These are phyloP conservation scores for Planococcus citri DNA, from an alignment of 1,140 invertebrate species.

Conservation along the genomic window DNA sequence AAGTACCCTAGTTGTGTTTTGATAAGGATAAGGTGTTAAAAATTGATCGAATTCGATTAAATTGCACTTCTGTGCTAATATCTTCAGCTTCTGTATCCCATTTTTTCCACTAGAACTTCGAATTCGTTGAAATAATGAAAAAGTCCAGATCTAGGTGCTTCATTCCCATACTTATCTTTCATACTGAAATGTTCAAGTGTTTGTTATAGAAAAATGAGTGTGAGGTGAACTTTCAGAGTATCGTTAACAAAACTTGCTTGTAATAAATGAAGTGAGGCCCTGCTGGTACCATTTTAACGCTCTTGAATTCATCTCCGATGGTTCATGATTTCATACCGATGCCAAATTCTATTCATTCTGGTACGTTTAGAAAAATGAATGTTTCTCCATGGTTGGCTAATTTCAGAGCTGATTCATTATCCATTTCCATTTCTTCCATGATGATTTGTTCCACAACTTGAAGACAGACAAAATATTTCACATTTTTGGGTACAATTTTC, in stretches of 20 bases:
- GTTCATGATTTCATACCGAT: slow-evolving; percentile 91
- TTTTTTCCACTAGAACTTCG: slow-evolving; percentile 72
- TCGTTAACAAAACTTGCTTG: slow-evolving; percentile 40
- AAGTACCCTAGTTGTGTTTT: slow-evolving; percentile 51
- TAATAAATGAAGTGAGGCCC: slow-evolving; percentile 92
- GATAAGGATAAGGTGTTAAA: slow-evolving; percentile 85
- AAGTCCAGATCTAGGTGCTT: slow-evolving; percentile 69
- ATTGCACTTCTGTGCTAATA: slow-evolving; percentile 50
- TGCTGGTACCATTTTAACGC: slow-evolving; percentile 97
- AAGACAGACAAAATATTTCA: too few relatives aligned
- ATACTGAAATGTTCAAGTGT: slow-evolving; percentile 40
- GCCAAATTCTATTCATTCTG: slow-evolving; percentile 82
- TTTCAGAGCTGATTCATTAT: slow-evolving; percentile 58
- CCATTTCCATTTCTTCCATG: slow-evolving; percentile 43
- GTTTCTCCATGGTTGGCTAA: slow-evolving; percentile 74
- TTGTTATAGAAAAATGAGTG: not conserved
- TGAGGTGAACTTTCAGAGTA: slow-evolving; percentile 56
- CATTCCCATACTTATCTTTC: slow-evolving; percentile 40
- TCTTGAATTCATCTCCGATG: slow-evolving; percentile 81
- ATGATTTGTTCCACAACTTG: too few relatives aligned
- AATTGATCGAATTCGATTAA: slow-evolving; percentile 63
- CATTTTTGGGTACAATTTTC: too few relatives aligned
- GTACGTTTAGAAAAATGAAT: slow-evolving; percentile 70
- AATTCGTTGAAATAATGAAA: slow-evolving; percentile 70
- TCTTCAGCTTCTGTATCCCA: slow-evolving; percentile 67